A percentile compares a stretch with the other conserved stretches of the same genome.
Conservation (phyloP, 2,888 invertebrate genomes). For the Acronicta psi region DNA sequence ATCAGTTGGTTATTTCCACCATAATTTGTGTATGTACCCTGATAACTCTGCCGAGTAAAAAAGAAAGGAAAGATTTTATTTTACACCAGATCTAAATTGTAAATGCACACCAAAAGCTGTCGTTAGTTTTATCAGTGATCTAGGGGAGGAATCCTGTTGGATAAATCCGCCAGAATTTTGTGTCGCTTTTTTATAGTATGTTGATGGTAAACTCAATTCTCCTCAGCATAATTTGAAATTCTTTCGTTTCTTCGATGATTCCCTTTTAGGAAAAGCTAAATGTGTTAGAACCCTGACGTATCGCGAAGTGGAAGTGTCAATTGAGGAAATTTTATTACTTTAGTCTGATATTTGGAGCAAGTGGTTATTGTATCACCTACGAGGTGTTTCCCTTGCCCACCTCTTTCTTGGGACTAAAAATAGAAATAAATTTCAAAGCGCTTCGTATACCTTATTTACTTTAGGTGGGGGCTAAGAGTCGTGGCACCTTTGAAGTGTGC, state of each 20-base stretch:
- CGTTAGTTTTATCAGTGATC: too few relatives aligned
- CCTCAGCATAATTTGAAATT: constrained; percentile 27
- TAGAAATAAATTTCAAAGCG: not conserved
- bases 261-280: constrained; percentile 5
- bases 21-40: not conserved
- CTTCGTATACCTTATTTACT: not conserved
- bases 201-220: constrained; percentile 19
- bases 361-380: not conserved
- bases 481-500: not conserved
- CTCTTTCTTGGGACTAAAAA: constrained; percentile 6
- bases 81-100: too few relatives aligned
- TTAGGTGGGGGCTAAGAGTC: not conserved
- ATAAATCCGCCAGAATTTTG: too few relatives aligned
- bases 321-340: not conserved
- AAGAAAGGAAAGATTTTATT: too few relatives aligned
- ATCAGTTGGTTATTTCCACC: too few relatives aligned
- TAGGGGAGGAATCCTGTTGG: too few relatives aligned
- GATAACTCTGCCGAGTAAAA: too few relatives aligned
- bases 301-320: constrained; percentile 7
- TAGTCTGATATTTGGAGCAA: not conserved
- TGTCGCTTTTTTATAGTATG: too few relatives aligned
- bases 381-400: not conserved
- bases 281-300: constrained; percentile 1
- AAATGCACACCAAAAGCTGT: too few relatives aligned
- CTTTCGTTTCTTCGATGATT: constrained; percentile 19